phyloP scores from a whole-genome alignment of 2,888 invertebrate species.

The Amphipyra tragopoginis region DNA sequence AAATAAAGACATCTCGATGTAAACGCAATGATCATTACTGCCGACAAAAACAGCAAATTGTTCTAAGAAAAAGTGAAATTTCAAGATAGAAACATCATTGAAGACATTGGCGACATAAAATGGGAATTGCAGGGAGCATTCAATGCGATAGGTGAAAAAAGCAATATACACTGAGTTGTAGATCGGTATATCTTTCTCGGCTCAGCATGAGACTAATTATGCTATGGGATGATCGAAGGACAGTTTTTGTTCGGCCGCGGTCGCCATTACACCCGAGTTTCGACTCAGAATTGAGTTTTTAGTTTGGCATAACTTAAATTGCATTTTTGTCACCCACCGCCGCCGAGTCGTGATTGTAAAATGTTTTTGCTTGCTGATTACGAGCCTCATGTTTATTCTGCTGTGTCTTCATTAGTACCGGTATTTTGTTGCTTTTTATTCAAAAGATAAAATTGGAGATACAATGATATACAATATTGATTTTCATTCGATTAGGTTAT shows the following conservation, averaged over 20 bases:
- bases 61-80: slow-evolving; percentile 69
- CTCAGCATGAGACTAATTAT: slow-evolving; percentile 87
- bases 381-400: slow-evolving; percentile 78
- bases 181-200: slow-evolving; percentile 63
- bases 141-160: slow-evolving; percentile 69
- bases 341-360: slow-evolving; percentile 68
- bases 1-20: slow-evolving; percentile 70
- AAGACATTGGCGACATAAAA: slow-evolving; percentile 74
- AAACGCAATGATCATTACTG: slow-evolving; percentile 64
- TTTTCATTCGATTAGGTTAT: slow-evolving; percentile 55
- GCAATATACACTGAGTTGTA: slow-evolving; percentile 59
- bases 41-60: slow-evolving; percentile 67
- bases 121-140: slow-evolving; percentile 69
- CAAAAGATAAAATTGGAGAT: slow-evolving; percentile 63
- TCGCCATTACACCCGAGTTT: slow-evolving; percentile 74
- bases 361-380: slow-evolving; percentile 77
- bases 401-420: slow-evolving; percentile 82
- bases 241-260: slow-evolving; percentile 72
- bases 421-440: slow-evolving; percentile 64
- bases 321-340: slow-evolving; percentile 87
- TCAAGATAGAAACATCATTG: slow-evolving; percentile 79
- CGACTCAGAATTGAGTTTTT: slow-evolving; percentile 83
- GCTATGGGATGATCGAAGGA: slow-evolving; percentile 76
- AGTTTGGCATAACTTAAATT: slow-evolving; percentile 85
- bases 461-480: slow-evolving; percentile 66